Conservation (phyloP, 2,797 vertebrate species). For the Enteromius anoplus region DNA sequence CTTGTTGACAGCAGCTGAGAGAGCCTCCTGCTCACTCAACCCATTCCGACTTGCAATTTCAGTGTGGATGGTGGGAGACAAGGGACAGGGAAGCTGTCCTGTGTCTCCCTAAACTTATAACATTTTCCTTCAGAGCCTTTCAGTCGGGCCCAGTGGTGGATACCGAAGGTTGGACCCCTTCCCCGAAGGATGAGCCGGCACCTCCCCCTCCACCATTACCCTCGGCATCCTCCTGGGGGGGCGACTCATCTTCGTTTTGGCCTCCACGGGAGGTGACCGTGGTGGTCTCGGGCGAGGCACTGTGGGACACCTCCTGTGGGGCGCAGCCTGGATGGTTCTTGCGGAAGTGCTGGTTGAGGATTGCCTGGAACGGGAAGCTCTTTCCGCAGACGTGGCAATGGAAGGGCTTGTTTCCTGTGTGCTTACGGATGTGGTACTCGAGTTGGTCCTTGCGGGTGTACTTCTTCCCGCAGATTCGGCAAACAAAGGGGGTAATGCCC, state of each 20-base stretch:
- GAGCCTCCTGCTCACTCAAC: conserved; percentile 28
- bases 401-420: conserved; percentile 99
- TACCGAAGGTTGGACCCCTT: conserved; percentile 90
- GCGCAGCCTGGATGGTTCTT: conserved; percentile 96
- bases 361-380: conserved; percentile 99
- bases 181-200: conserved; percentile 73
- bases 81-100: conserved; percentile 23
- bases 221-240: conserved; percentile 86
- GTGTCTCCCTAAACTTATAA: conserved; percentile 18
- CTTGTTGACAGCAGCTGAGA: conserved; percentile 51
- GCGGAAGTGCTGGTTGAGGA: conserved; percentile 99
- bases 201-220: conserved; percentile 71
- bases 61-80: conserved; percentile 28
- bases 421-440: conserved; percentile 98
- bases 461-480: conserved; percentile 97
- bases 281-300: conserved; percentile 95
- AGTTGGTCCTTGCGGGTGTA: conserved; percentile 99
- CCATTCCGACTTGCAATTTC: conserved; percentile 26
- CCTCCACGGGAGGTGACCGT: conserved; percentile 88
- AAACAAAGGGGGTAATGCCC: conserved; percentile 97
- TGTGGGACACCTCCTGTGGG: conserved; percentile 90
- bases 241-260: conserved; percentile 87
- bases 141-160: conserved; percentile 96
- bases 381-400: conserved; percentile 97
- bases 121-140: conserved; percentile 52